Base-by-base conservation (phyloP, 2,888 invertebrate species). In the Chloroclystis v-ata region DNA sequence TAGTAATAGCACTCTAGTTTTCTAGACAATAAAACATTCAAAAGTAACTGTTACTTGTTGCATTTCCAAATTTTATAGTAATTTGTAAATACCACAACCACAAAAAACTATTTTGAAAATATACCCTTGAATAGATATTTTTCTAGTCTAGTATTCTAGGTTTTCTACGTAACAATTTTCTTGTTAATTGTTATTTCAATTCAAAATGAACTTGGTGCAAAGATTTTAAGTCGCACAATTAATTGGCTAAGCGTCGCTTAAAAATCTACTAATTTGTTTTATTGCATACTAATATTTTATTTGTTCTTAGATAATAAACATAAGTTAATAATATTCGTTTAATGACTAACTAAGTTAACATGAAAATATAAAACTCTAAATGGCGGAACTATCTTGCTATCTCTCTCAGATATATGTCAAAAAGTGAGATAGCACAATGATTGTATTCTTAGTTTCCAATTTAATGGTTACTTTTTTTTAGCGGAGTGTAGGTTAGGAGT, bases 31-130 rank as follows among this genome's bases (percentile, higher is more conserved):
- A 58, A 54, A 49, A 30, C 43, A 41, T 28, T 41, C 30, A 57
- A 48, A 26, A 25, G 63, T 20, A 58, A 55, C 67, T 67, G 62
- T 59, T 63, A 49, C 43, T 61, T 60, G 56, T 59, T 47, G 49
- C 60, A 63, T 57, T 63, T 65, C 58, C 47, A 68, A 65, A 70
- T 70, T 64, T 67, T 71, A 66, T 67, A 64, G 53, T 47, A 50
- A 53, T 8, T 54, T 54, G 43, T 49, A 41, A 48, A 47, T 47
- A 37, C 37, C 43, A 45, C 28, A 29, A 42, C 42, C 28, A 26
- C 20, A 33, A 40, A 47, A 29, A 26, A 44, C 30, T 57, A 56
- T 57, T 57, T 56, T 57, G 44, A 57, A 56, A 26, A 52, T 58
- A 47, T 57, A 55, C 55, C 49, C 40, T 47, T 53, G 37, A 47